Base-by-base conservation (phyloP, 2,113 vertebrate species). In the Planiliza haematocheilus region DNA sequence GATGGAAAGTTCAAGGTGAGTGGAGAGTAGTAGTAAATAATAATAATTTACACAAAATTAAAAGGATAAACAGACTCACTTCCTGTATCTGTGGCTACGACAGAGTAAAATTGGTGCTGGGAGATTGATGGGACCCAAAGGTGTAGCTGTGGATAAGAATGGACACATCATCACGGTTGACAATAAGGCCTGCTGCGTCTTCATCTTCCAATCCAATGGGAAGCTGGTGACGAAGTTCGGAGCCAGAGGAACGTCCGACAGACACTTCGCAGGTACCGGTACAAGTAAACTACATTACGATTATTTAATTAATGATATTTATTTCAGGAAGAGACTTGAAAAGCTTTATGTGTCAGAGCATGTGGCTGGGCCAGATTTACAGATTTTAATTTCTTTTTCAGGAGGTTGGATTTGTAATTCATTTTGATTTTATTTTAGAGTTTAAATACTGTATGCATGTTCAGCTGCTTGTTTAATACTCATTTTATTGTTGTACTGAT, bases 1-100 rank as follows among this genome's bases (percentile, higher is more conserved):
- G 97, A 99, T 39, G 97, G 97, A 30, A 99, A 99, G 82, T 99
- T 99, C 90, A 99, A 99, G 96, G 97, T 99, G 58, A 94, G 46
- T 53, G 10, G 0, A 30, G 5, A 30, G 24, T 30, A 30, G 24
- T 30, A n/a, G n/a, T 30, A 30, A 30, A 30, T 3, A 30, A 30
- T 2, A 30, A 30, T 30, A 30, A 30, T 30, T 30, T 30, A 5
- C 24, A 30, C 24, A 3, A 30, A 30, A 30, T 30, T 30, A 3
- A 30, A 30, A 30, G 24, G 24, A 30, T 30, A 30, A 30, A 30
- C 24, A 3, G 8, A 69, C 50, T 58, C 7, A 45, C 17, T n/a
- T n/a, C 42, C 9, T 37, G 4, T 14, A 11, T 16, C 18, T 46
- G 7, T 30, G 39, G 2, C 8, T 60, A 1, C 48, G 8, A 1